Base-by-base conservation (phyloP, 2,888 invertebrate genomes). In the Orchesella flavescens region DNA sequence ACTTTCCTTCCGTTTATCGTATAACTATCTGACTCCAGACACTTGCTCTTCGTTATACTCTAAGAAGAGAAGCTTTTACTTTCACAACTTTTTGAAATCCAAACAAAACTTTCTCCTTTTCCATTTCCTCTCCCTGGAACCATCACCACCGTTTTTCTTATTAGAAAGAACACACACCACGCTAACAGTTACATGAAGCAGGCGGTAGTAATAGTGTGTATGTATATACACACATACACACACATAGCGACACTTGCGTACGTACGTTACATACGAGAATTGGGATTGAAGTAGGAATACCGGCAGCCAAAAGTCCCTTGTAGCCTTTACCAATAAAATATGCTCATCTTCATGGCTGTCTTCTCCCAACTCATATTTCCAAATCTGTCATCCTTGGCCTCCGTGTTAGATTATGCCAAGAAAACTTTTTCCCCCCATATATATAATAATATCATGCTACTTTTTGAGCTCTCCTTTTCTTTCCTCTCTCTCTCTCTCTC, bases 321-420 rank as follows among this genome's bases (percentile, higher is more conserved):
- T 43, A 65, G 44, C 65, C 65, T 65, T 44, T 66, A 55, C 72
- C 79, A 72, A 72, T 79, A 79, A 79, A 79, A 73, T 72, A 79
- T 72, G 65, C 73, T 79, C 73, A 79, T 79, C 79, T 79, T 78
- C 71, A 72, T 72, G 71, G 34, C 65, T 79, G 53, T 79, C 66
- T 79, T 79, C 65, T 53, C 63, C 59, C 59, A 53, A 77, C 86
- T 86, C 87, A 87, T 87, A 87, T 86, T 87, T 87, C 86, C 86
- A 87, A 87, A 87, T 87, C 86, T 87, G 87, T 87, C 87, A 87
- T 87, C 86, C 80, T 84, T 66, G 79, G 75, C 61, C 59, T 21
- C 65, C 65, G 34, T 65, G 65, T 65, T 65, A 65, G 65, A 65
- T 65, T 65, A 66, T 81, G 71, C 57, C 46, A 69, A 73, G 24